Conservation (phyloP, 2,113 vertebrate genomes). For the Willisornis vidua region DNA sequence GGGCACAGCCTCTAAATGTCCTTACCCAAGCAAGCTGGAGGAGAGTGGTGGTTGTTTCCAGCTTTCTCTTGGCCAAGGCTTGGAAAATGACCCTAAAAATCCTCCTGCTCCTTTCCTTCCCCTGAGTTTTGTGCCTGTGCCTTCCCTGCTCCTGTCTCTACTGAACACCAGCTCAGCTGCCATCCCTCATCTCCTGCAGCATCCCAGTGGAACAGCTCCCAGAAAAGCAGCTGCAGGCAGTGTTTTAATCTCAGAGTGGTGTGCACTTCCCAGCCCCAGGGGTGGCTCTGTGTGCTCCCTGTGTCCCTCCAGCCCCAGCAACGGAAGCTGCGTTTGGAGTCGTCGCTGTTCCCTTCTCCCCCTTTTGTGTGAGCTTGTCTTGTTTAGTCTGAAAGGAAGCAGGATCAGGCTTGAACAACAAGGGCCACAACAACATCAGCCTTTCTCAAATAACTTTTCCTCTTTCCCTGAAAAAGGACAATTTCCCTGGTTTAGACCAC, state of each 20-base stretch:
- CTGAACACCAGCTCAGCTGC: not conserved
- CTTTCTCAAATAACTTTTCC: conserved; percentile 20
- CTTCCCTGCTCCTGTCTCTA: not conserved
- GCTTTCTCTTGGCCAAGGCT: not conserved
- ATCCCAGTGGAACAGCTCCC: not conserved
- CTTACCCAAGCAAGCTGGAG: not conserved
- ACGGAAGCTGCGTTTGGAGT: not conserved
- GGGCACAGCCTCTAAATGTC: not conserved
- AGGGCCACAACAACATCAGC: not conserved
- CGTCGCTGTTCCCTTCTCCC: conserved; percentile 17
- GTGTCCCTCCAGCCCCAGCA: not conserved
- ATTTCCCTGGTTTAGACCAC: not conserved
- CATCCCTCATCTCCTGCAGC: not conserved
- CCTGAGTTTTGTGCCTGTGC: fast-evolving
- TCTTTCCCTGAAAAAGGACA: conserved; percentile 10
- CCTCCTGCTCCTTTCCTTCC: not conserved
- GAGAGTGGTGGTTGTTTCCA: not conserved
- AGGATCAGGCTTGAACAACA: conserved; percentile 17
- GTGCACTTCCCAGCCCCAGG: not conserved
- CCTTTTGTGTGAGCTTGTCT: conserved; percentile 40
- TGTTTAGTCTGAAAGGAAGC: conserved; percentile 69
- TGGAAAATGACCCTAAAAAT: not conserved
- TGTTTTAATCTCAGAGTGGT: not conserved
- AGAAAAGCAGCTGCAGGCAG: not conserved
- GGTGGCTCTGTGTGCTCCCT: not conserved